Conservation (phyloP, 2,113 vertebrate genomes). For the Formicarius rufipectus region DNA sequence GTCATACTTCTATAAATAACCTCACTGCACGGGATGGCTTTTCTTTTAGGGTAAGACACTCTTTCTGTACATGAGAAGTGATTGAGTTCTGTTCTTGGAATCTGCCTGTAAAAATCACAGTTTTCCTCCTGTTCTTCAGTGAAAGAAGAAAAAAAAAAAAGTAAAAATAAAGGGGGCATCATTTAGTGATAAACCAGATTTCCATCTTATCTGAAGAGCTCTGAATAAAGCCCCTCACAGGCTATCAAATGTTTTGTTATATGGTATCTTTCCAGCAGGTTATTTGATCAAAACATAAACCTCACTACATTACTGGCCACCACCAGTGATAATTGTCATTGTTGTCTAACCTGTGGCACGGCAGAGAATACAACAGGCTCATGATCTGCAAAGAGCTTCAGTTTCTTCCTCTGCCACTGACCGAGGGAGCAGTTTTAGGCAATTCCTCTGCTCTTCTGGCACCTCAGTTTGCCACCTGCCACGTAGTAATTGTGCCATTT, state of each 20-base stretch:
- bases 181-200: neutral
- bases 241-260: neutral
- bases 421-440: neutral
- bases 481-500: rapidly evolving
- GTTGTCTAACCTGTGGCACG: neutral
- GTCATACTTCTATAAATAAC: neutral
- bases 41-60: neutral
- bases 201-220: neutral
- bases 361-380: neutral
- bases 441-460: neutral
- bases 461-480: neutral
- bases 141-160: neutral
- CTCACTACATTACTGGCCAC: neutral
- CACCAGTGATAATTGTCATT: neutral
- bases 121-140: neutral
- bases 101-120: neutral
- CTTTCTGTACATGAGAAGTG: neutral
- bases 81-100: neutral
- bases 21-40: neutral
- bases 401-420: neutral
- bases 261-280: neutral
- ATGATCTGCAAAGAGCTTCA: neutral
- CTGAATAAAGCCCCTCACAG: neutral
- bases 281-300: neutral
- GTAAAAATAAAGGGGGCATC: neutral